Base-by-base conservation (phyloP, 2,113 vertebrate genomes). In the Rhinoderma darwinii region DNA sequence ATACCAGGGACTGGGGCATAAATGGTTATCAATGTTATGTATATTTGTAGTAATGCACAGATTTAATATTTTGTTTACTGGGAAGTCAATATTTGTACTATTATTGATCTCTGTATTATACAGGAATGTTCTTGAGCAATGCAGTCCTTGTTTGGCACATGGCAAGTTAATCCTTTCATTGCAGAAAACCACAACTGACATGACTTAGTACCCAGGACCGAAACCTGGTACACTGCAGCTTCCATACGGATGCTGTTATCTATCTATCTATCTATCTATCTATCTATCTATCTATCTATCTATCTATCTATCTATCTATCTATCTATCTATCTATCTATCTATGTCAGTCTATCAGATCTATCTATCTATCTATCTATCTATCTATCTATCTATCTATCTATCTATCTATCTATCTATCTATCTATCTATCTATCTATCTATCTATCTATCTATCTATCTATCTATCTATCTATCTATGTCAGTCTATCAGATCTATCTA, bases 101-200 rank as follows among this genome's bases (percentile, higher is more conserved):
- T 61, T 41, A 35, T 63, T 17, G 12, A 37, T 43, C 35, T 5
- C 7, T 0, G 39, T 66, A 44, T n/a, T 44, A 43, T 44, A 82
- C 18, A 18, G 56, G 27, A 22, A 61, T 27, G 25, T 59, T 66
- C 37, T 63, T 66, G 75, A 44, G 56, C 59, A 82, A 66, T 82
- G 56, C 79, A 82, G 79, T 63, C 32, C 39, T 44, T 11, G 7
- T 27, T 25, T 59, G 50, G 47, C n/a, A 43, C 63, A 59, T 37
- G 11, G 77, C 51, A 25, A 54, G 76, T 5, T 54, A 39, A 80
- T 59, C 32, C 35, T 59, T 66, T 20, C 70, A 56, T 25, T 84
- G 83, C 83, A 76, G 73, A 76, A 66, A 68, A 32, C 25, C 78
- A 37, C 63, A 37, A 37, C 63, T 84, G 25, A 56, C 83, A 83